These are phyloP conservation scores for Idaea straminata DNA, from an alignment of 2,888 invertebrate species.

Conservation along the genomic window DNA sequence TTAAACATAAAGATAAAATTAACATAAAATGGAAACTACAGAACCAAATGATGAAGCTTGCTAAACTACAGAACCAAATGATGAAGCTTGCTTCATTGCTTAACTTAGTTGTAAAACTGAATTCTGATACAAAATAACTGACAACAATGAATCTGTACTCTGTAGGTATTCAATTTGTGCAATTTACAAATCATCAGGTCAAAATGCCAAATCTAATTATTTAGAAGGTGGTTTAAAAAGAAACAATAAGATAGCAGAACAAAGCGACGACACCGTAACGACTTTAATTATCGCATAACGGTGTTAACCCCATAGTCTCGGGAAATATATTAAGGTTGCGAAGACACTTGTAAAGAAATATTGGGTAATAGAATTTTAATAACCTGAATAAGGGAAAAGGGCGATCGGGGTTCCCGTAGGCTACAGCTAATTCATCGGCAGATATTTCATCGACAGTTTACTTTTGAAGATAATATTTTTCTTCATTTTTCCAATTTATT, in stretches of 20 bases:
- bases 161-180: background rate
- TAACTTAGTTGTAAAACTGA: no score
- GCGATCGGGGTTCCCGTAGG: background rate
- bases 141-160: background rate
- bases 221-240: background rate
- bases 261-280: background rate
- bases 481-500: no score
- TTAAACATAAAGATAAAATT: no score
- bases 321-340: background rate
- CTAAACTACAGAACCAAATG: no score
- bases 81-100: no score
- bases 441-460: background rate
- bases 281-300: background rate
- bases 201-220: background rate
- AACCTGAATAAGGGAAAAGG: conserved; percentile 1
- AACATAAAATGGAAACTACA: no score
- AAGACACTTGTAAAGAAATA: conserved; percentile 1
- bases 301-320: background rate
- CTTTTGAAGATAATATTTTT: no score
- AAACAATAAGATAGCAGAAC: background rate
- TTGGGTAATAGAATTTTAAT: conserved; percentile 1
- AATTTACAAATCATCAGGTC: background rate
- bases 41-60: no score
- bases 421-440: background rate
- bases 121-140: no score